Conservation (phyloP, 2,113 vertebrate genomes). For the Vicugna pacos region DNA sequence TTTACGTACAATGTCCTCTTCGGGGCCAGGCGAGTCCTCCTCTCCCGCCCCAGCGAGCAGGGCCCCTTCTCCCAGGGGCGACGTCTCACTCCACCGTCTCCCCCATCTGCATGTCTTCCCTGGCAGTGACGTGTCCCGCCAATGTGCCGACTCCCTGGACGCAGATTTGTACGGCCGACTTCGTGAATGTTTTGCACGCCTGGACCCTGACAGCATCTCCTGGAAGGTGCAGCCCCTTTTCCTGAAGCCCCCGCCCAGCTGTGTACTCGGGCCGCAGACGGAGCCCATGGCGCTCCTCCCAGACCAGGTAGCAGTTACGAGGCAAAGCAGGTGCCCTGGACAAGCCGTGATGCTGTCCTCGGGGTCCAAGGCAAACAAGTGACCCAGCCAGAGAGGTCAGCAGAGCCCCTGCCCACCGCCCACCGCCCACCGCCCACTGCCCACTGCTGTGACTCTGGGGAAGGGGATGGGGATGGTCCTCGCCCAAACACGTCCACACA, state of each 20-base stretch:
- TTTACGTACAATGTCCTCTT: not conserved
- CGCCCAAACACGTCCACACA: not conserved
- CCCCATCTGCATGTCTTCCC: fast-evolving
- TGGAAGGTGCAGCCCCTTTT: not conserved
- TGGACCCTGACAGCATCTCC: not conserved
- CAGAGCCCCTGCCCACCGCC: fast-evolving
- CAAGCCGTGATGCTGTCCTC: fast-evolving
- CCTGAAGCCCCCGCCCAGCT: too few species aligned
- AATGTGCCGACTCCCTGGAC: fast-evolving
- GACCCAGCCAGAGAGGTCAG: not conserved
- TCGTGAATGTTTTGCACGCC: fast-evolving
- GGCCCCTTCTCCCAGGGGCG: fast-evolving
- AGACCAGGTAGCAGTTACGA: fast-evolving
- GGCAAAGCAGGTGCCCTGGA: fast-evolving
- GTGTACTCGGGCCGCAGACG: fast-evolving
- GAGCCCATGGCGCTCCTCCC: fast-evolving
- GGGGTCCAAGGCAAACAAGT: too few species aligned
- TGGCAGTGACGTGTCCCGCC: fast-evolving
- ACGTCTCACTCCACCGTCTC: fast-evolving
- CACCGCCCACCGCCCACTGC: too few species aligned
- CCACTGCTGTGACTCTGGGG: not conserved
- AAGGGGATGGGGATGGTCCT: fast-evolving
- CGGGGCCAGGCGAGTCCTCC: fast-evolving
- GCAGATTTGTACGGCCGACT: fast-evolving
- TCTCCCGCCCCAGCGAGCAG: fast-evolving